Evolutionary conservation across 1,140 invertebrate species (phyloP).

Genomic region (Drosophila nebulosa): DNA sequence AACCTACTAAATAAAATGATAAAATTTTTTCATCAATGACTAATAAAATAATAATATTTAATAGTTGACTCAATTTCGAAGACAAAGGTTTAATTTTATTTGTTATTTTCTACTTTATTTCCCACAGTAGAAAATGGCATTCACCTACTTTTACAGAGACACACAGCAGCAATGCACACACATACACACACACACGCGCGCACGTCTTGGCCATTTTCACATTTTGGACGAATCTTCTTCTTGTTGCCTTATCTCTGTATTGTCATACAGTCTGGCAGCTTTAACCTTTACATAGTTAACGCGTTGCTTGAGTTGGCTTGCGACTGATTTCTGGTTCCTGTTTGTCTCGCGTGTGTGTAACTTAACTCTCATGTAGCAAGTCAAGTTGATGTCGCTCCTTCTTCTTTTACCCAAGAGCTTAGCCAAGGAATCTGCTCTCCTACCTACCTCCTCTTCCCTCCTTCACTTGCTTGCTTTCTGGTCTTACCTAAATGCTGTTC

Average conservation of each 20-base stretch:
- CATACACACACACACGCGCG: background rate
- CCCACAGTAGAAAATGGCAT: conserved; percentile 29
- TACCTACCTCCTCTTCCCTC: background rate
- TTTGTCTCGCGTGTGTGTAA: conserved; percentile 21
- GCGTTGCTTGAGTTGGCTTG: conserved; percentile 18
- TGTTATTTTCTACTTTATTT: background rate
- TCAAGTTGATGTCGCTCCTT: conserved; percentile 29
- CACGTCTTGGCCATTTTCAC: conserved; percentile 23
- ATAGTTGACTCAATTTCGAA: no score
- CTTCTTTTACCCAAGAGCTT: conserved; percentile 64
- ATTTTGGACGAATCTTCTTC: conserved; percentile 1
- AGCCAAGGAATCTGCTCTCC: conserved; percentile 25
- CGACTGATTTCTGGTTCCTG: conserved; percentile 6
- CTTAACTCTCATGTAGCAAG: conserved; percentile 19
- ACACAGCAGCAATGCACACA: background rate
- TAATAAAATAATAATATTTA: no score
- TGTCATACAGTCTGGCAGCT: conserved; percentile 64
- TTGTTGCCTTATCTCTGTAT: conserved; percentile 21
- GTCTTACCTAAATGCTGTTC: conserved; percentile 49
- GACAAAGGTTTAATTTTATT: background rate
- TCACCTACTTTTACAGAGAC: background rate
- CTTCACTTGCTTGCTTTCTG: conserved; percentile 6
- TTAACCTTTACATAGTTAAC: conserved; percentile 14
- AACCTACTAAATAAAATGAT: no score
- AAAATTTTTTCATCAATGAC: no score